Conservation (phyloP, 2,888 invertebrate genomes). For the Altica lythri region DNA sequence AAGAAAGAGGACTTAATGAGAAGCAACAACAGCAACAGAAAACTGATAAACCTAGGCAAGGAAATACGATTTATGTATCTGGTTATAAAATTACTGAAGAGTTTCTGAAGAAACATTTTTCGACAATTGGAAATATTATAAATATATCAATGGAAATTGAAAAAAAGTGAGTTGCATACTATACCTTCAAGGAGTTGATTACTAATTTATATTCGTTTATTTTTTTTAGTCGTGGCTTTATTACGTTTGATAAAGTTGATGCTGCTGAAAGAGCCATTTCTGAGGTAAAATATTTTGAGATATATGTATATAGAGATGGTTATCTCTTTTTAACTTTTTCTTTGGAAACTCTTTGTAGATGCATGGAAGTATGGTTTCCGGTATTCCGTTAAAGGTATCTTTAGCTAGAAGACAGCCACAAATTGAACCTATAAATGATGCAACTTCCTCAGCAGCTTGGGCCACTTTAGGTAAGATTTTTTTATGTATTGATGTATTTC, state of each 20-base stretch:
- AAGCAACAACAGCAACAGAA: conserved; percentile 57
- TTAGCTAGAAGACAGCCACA: conserved; percentile 80
- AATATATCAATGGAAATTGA: conserved; percentile 85
- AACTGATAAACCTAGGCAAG: conserved; percentile 70
- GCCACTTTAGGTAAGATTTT: conserved; percentile 64
- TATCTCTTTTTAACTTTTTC: no score
- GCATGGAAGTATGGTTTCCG: conserved; percentile 75
- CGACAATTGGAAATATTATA: conserved; percentile 74
- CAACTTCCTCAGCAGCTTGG: conserved; percentile 76
- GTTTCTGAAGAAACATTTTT: conserved; percentile 75
- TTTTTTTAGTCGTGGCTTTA: conserved; percentile 78
- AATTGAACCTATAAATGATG: conserved; percentile 75
- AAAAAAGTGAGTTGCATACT: conserved; percentile 65
- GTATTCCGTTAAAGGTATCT: conserved; percentile 78
- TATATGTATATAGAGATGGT: no score
- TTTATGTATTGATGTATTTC: no score
- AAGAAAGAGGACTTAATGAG: conserved; percentile 63
- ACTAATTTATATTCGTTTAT: conserved; percentile 11
- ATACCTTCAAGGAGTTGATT: conserved; percentile 4
- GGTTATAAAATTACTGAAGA: conserved; percentile 82
- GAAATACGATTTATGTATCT: conserved; percentile 82
- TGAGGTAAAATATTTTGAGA: conserved; percentile 60
- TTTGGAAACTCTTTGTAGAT: no score
- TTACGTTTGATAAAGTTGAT: conserved; percentile 90
- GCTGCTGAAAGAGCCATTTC: conserved; percentile 83